These are phyloP conservation scores for Corynorhinus townsendii DNA, from an alignment of 2,113 vertebrate genomes.

Conservation along the genomic window DNA sequence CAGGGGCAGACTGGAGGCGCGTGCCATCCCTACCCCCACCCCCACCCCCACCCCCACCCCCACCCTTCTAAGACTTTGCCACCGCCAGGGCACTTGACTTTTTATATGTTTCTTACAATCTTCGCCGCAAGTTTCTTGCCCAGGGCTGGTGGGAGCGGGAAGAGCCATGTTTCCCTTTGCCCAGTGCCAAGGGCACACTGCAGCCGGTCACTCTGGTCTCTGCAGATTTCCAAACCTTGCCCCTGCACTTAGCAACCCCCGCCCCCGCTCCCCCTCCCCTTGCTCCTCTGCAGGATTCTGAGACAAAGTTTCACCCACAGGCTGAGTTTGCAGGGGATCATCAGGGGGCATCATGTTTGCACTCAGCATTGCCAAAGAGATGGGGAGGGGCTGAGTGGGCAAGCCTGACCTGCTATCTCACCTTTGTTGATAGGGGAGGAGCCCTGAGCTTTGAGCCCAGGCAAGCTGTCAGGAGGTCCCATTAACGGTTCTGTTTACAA, in stretches of 20 bases:
- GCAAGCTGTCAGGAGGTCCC: not conserved
- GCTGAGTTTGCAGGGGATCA: not conserved
- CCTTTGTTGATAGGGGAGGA: not conserved
- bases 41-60: not conserved
- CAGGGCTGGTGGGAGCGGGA: not conserved
- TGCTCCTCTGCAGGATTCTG: not conserved
- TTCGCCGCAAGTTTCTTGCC: conserved; percentile 14
- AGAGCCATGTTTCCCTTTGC: not conserved
- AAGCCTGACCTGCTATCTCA: not conserved
- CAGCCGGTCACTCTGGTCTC: not conserved
- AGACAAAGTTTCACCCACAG: conserved; percentile 40
- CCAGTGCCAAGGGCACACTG: not conserved
- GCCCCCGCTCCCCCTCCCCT: not conserved
- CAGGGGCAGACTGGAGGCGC: conserved; percentile 69
- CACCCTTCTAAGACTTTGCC: not conserved
- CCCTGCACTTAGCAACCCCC: not conserved
- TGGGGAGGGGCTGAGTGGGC: not conserved
- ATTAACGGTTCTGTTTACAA: conserved; percentile 25
- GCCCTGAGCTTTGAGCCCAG: not conserved
- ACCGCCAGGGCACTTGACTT: conserved; percentile 40
- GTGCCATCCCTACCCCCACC: not conserved
- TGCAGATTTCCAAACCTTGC: conserved; percentile 21
- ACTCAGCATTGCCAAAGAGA: not conserved
- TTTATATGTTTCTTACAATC: not conserved
- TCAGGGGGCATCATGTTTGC: not conserved